A percentile compares a stretch with the other conserved stretches of the same genome.
Conservation (phyloP, 2,113 vertebrate genomes). For the Erythrocercus mccallii region DNA sequence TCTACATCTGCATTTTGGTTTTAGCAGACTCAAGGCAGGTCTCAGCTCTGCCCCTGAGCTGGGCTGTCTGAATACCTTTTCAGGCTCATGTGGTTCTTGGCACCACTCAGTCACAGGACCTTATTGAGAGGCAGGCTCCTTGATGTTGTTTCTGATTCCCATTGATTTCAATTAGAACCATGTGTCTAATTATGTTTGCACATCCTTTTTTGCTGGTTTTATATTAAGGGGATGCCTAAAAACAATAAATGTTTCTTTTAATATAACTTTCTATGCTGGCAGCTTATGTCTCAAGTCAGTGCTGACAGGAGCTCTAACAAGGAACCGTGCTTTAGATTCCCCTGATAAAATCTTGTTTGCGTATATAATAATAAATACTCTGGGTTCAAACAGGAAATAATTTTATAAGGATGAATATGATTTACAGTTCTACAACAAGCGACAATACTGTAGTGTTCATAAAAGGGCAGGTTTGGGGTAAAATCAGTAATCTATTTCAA, state of each 20-base stretch:
- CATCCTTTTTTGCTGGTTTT: background rate
- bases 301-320: constrained; percentile 6
- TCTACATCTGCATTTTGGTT: background rate
- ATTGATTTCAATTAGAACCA: background rate
- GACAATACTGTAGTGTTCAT: background rate
- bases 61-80: background rate
- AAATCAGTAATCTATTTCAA: constrained; percentile 75
- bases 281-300: background rate
- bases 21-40: background rate
- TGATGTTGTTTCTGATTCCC: background rate
- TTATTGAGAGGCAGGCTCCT: background rate
- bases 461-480: constrained; percentile 71
- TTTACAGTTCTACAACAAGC: background rate
- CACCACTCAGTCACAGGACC: background rate
- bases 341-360: background rate
- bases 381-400: background rate
- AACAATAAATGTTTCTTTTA: background rate
- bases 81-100: background rate
- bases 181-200: background rate
- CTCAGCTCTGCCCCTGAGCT: background rate
- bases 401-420: background rate
- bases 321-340: background rate
- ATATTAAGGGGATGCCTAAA: background rate
- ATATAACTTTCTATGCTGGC: background rate
- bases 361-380: background rate